Conservation (phyloP, 64 coral and sea anemone species). For the Orbicella faveolata region DNA sequence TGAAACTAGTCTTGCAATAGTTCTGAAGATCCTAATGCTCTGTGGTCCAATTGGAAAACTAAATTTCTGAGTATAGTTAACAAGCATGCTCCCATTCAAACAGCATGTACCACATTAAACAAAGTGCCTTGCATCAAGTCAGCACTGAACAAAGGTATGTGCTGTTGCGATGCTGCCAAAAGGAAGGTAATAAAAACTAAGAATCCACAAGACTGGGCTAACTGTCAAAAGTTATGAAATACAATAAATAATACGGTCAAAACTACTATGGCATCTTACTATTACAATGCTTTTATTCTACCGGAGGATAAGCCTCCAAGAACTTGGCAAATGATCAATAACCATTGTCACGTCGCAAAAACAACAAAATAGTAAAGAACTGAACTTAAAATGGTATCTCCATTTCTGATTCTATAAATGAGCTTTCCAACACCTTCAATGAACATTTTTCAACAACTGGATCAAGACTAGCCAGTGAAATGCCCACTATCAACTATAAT, state of each 20-base stretch:
- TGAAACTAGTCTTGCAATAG: too few relatives aligned
- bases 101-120: too few relatives aligned
- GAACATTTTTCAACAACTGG: slow-evolving; percentile 32
- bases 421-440: slow-evolving; percentile 28
- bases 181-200: background rate
- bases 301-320: background rate
- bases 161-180: background rate
- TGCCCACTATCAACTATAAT: background rate
- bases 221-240: background rate
- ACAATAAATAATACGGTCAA: background rate
- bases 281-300: background rate
- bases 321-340: background rate
- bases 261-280: background rate
- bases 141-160: too few relatives aligned
- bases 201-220: background rate
- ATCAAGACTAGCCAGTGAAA: slow-evolving; percentile 37
- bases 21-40: too few relatives aligned
- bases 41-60: too few relatives aligned
- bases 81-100: too few relatives aligned
- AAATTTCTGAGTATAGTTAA: too few relatives aligned
- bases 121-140: too few relatives aligned
- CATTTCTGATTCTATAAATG: background rate
- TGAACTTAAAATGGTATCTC: slow-evolving; percentile 2
- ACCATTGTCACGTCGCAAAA: background rate
- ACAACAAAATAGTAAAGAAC: background rate